Evolutionary conservation across 2,113 vertebrate species (phyloP).

Genomic region (Zosterops lateralis): DNA sequence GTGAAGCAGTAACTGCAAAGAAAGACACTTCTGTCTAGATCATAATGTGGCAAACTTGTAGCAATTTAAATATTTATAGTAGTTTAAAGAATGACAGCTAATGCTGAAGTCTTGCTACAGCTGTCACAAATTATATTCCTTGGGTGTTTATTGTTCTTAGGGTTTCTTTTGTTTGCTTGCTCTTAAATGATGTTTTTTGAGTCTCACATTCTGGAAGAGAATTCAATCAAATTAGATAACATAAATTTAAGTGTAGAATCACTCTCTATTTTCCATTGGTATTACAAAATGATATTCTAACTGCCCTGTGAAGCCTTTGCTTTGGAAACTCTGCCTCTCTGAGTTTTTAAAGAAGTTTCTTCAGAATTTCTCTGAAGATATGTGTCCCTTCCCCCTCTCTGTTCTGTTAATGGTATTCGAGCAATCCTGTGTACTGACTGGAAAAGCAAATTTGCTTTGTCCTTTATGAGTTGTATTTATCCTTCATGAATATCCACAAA

Average conservation of each 20-base stretch:
- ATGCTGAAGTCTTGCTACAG: background rate
- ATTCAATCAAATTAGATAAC: constrained; percentile 3
- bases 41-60: background rate
- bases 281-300: background rate
- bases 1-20: background rate
- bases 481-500: constrained; percentile 65
- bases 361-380: background rate
- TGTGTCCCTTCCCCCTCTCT: background rate
- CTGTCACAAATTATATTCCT: background rate
- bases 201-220: constrained; percentile 7
- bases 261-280: background rate
- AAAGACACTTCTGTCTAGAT: background rate
- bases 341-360: background rate
- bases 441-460: constrained; percentile 73
- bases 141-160: background rate
- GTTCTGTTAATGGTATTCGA: constrained; percentile 54
- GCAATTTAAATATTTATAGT: background rate
- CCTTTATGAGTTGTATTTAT: constrained; percentile 68
- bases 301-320: background rate
- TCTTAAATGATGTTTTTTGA: background rate
- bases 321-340: background rate
- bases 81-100: background rate
- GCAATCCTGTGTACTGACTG: constrained; percentile 43
- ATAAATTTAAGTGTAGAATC: background rate
- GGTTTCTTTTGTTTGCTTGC: background rate